Conservation (phyloP, 1,140 invertebrate genomes). For the Lethocerus indicus region DNA sequence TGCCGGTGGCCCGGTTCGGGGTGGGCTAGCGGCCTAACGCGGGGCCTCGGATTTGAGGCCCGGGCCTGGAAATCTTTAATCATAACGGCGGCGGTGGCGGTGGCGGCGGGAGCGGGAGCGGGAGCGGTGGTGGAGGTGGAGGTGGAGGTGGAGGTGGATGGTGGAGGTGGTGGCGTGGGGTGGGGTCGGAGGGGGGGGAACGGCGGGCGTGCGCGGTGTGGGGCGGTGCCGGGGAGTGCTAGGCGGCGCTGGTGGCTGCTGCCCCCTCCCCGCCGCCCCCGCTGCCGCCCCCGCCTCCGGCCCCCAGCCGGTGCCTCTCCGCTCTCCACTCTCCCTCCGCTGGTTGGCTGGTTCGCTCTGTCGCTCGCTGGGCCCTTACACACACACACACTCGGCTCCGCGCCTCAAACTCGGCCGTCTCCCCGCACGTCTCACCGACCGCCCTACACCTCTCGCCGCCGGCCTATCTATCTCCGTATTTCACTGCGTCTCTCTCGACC, state of each 20-base stretch:
- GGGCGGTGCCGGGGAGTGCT: constrained; percentile 24
- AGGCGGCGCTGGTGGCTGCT: constrained; percentile 24
- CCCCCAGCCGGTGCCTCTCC: constrained; percentile 19
- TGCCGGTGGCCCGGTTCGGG: no score
- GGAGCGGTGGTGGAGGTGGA: constrained; percentile 1
- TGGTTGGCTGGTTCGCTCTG: no score
- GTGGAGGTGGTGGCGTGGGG: constrained; percentile 12
- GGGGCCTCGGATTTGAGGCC: not conserved
- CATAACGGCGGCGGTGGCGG: constrained; percentile 1
- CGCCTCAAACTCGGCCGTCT: no score
- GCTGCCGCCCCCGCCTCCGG: constrained; percentile 21
- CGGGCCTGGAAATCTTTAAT: constrained; percentile 13
- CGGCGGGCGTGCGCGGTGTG: constrained; percentile 21
- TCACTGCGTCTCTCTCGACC: no score
- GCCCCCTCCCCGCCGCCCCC: constrained; percentile 8
- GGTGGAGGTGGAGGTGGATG: not conserved
- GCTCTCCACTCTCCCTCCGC: constrained; percentile 16
- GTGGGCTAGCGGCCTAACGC: not conserved
- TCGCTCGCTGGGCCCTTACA: no score
- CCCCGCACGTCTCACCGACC: no score
- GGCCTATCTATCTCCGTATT: no score
- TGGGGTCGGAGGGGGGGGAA: constrained; percentile 10
- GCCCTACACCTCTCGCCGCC: no score
- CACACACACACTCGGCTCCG: no score
- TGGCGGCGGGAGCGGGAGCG: not conserved